These are phyloP conservation scores for Monodelphis domestica DNA, from an alignment of 2,797 vertebrate genomes.

Conservation along the genomic window DNA sequence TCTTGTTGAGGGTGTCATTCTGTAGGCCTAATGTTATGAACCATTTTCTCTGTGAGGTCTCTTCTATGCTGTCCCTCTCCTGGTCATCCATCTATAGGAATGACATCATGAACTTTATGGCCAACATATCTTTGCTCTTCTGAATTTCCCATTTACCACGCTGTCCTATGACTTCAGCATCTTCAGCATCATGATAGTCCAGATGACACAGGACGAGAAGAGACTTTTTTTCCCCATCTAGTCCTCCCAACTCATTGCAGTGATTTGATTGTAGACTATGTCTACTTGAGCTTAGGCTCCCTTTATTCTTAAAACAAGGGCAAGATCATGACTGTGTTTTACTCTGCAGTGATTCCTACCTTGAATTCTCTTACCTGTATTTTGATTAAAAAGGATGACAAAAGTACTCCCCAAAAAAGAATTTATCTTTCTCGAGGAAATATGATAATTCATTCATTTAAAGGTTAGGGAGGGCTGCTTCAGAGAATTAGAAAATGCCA, in stretches of 20 bases:
- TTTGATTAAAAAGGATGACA: not conserved
- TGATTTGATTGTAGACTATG: not conserved
- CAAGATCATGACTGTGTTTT: not conserved
- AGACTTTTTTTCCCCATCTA: not conserved
- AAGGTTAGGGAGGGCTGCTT: not conserved
- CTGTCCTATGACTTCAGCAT: not conserved
- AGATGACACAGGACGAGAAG: not conserved
- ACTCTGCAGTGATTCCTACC: not conserved
- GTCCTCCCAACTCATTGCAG: not conserved
- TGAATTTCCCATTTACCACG: conserved; percentile 13
- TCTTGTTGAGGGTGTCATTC: not conserved
- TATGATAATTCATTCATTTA: not conserved
- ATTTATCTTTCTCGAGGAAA: not conserved
- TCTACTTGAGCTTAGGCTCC: not conserved
- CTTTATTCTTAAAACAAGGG: not conserved
- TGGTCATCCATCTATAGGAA: conserved; percentile 45
- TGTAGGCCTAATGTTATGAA: conserved; percentile 49
- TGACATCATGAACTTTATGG: conserved; percentile 44
- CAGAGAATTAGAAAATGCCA: not conserved
- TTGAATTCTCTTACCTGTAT: not conserved
- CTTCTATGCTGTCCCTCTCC: conserved; percentile 51
- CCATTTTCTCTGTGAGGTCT: conserved; percentile 63
- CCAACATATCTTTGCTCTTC: conserved; percentile 18
- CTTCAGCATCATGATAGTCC: not conserved
- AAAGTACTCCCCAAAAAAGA: not conserved